A percentile compares a stretch with the other conserved stretches of the same genome.
Evolutionary conservation across 2,113 vertebrate species (phyloP).

Genomic region (pig (Sus scrofa)): T2T-Sscrofa CM000817.6:76997501-76998000

Average conservation of each 20-base stretch:
- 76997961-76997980: neutral
- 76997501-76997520: neutral
- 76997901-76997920: neutral
- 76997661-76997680: neutral
- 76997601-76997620: neutral
- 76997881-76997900: neutral
- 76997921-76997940: neutral
- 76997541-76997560: neutral
- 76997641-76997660: neutral
- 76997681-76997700: neutral
- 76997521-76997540: neutral
- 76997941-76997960: neutral
- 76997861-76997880: neutral
- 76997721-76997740: neutral
- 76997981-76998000: neutral
- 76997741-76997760: neutral
- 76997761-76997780: neutral
- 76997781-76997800: neutral
- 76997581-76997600: neutral
- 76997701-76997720: neutral
- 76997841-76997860: neutral
- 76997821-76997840: neutral
- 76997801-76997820: accelerated
- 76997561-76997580: neutral
- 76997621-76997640: neutral